Base-by-base conservation (phyloP, 1,140 invertebrate species). In the Neodiprion fabricii region DNA sequence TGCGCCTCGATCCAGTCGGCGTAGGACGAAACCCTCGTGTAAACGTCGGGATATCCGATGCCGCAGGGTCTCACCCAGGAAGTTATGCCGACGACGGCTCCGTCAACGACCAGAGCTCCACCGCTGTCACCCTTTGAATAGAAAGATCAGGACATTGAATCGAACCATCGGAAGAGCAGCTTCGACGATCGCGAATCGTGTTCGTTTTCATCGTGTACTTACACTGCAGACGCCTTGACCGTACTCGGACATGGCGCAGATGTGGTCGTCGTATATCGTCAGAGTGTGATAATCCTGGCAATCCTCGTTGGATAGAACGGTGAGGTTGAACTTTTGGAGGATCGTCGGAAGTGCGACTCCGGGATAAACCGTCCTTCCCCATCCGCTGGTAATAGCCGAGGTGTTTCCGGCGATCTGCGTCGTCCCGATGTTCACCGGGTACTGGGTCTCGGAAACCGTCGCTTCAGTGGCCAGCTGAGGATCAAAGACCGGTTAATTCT, bases 21-120 rank as follows among this genome's bases (percentile, higher is more conserved):
- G 75, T 89, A 88, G 74, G 86, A 84, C 9, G 79, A 74, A 47
- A 89, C 81, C 61, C 82, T 79, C 5, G 89, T 87, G 76, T 88
- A 90, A 9, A 90, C 90, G 79, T 91, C 90, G 5, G 90, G 90
- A 73, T 86, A 86, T 7, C 87, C 87, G 1, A 74, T 77, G 23
- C 90, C 91, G 76, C 90, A 91, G 4, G 90, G 90, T 47, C 85
- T 78, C 9, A 91, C 90, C 83, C 89, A 92, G 40, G 90, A 91
- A 10, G 91, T 90, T 49, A 91, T 81, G 3, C 91, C 90, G 70
- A 88, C 84, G 9, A 91, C 76, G 48, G 79, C 80, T 21, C 85
- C 88, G 68, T 85, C 79, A 73, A 86, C 87, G 48, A 86, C 83
- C 9, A 92, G 47, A 0, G 91, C 91, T 4, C 91, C 91, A 47